Base-by-base conservation (phyloP, 1,140 invertebrate genomes). In the Atta colombica region DNA sequence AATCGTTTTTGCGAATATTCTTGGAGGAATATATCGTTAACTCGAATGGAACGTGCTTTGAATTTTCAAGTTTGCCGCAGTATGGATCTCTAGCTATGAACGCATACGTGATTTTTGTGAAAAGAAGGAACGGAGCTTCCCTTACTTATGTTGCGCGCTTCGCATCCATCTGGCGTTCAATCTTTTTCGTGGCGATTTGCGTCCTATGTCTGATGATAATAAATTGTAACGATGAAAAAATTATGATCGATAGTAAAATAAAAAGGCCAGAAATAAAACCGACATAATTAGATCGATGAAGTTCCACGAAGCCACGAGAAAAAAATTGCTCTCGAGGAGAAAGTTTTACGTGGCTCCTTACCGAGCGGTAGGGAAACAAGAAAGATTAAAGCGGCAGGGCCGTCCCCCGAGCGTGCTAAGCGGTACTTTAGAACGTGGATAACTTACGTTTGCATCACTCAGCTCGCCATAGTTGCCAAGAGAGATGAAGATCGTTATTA, bases 401-500 rank as follows among this genome's bases (percentile, higher is more conserved):
- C 31, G 66, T 81, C 66, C 78, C 55, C 39, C 55, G 55, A 82
- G 80, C 80, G 74, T 85, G 61, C 49, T 66, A 85, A 85, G 60
- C 71, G 82, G 58, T 85, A 78, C 74, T 63, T 85, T 78, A 85
- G 72, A 85, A 31, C 72, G 61, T 21, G 45, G 25, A 2, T 65
- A 69, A 85, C 68, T 61, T 66, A 35, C 61, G 63, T 61, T 86
- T 51, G 61, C 85, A 55, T 72, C 66, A 49, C 51, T 78, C 84
- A 63, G 72, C 66, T 66, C 68, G 45, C 55, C 28, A 28, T n/a
- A 21, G 53, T 74, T 87, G 81, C 61, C 45, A 65, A 16, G 61
- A 65, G 74, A 77, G 51, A 85, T 65, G 71, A 85, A 66, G 82
- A 78, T 85, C 49, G 74, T 85, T 85, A 85, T 85, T 78, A 78